Base-by-base conservation (phyloP, 2,888 invertebrate genomes). In the Bimastos eiseni region DNA sequence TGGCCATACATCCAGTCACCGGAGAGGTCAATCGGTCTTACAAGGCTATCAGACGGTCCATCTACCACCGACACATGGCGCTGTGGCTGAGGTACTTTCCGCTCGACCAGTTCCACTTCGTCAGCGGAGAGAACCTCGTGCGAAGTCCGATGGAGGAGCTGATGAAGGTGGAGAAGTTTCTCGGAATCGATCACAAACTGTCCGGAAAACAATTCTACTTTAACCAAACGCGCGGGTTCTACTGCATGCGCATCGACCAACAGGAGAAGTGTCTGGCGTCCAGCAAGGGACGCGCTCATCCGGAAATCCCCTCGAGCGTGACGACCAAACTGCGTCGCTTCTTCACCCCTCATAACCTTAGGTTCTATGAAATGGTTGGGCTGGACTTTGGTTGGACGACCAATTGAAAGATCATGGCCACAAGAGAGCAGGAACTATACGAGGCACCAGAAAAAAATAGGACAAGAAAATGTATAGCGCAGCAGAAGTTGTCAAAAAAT, bases 151-250 rank as follows among this genome's bases (percentile, higher is more conserved):
- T 94, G 21, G 92, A 92, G 13, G 95, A 94, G 91, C 93, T 95
- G n/a, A 89, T 91, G 37, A 93, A 93, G 90, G 70, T 90, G 88
- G 95, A 95, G 91, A 91, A 91, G n/a, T 95, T 95, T 92, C 92
- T 95, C n/a, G 94, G 94, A 1, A 89, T 95, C 55, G 91, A 93
- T 33, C 94, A 93, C 91, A 91, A 91, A 89, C 93, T 95, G 34
- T 93, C 93, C 21, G 91, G 93, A 84, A 97, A 97, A 95, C 98
- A 98, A 95, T 98, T 99, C 95, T 98, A 98, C 96, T 99, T 98
- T 96, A 99, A 99, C 96, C 97, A 97, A 95, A 98, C 98, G 33
- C 98, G 98, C 95, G 98, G 99, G 91, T 98, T 99, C 96, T 99
- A 97, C 95, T 99, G 99, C 95, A 95, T 96, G 92, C 36, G 89